Evolutionary conservation across 2,113 vertebrate species (phyloP).

Genomic region (Arenaria interpres): DNA sequence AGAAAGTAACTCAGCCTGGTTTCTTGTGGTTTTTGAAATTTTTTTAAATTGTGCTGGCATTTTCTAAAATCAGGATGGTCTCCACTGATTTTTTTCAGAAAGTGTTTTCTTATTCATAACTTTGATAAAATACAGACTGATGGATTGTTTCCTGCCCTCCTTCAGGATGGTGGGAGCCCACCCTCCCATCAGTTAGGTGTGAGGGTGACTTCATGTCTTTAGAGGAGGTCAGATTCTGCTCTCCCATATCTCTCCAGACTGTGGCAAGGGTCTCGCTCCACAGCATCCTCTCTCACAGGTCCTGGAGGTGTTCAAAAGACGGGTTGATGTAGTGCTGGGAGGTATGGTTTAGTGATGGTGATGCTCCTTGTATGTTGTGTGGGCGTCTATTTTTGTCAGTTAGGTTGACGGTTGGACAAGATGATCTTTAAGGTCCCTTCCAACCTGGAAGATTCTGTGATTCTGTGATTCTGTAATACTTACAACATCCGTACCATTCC

Average conservation of each 20-base stretch:
- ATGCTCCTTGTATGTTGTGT: too few relatives aligned
- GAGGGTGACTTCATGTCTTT: not conserved
- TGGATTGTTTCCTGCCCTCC: not conserved
- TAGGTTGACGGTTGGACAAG: too few relatives aligned
- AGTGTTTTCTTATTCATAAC: not conserved
- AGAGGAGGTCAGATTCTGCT: not conserved
- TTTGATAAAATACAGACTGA: not conserved
- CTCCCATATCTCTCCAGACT: not conserved
- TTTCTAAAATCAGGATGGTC: not conserved
- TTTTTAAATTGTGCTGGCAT: not conserved
- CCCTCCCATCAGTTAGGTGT: not conserved
- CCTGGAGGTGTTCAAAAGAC: too few relatives aligned
- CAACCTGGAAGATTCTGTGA: too few relatives aligned
- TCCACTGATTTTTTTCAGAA: not conserved
- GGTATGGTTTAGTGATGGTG: too few relatives aligned
- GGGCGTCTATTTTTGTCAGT: too few relatives aligned
- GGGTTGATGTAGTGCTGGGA: too few relatives aligned
- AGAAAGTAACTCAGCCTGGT: not conserved
- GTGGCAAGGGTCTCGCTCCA: not conserved
- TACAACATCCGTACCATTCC: not conserved
- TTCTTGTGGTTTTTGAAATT: not conserved
- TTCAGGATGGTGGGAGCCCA: not conserved
- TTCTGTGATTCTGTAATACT: too few relatives aligned
- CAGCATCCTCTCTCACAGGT: not conserved
- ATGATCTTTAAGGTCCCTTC: too few relatives aligned